These are phyloP conservation scores for Lycaena phlaeas DNA, from an alignment of 2,888 invertebrate genomes.

Conservation along the genomic window DNA sequence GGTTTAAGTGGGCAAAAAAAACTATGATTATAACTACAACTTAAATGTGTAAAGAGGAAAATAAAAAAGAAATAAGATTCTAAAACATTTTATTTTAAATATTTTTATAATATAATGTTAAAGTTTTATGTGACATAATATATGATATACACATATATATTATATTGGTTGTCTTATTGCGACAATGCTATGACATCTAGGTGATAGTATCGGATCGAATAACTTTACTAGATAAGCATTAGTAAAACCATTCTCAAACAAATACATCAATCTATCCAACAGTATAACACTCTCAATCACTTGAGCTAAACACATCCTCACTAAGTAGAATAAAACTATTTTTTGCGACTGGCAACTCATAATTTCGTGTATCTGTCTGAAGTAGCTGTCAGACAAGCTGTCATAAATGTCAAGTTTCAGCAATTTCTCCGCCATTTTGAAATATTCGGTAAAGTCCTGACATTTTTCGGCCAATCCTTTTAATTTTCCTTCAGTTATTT, in stretches of 20 bases:
- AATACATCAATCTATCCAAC: conserved; percentile 84
- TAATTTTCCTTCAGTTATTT: conserved; percentile 64
- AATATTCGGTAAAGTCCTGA: conserved; percentile 78
- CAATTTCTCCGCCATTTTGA: conserved; percentile 76
- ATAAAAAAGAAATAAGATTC: no score
- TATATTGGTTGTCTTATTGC: conserved; percentile 56
- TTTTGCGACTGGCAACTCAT: conserved; percentile 61
- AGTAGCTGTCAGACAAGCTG: conserved; percentile 36
- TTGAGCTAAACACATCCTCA: conserved; percentile 84
- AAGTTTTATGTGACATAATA: not conserved
- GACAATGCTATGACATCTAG: conserved; percentile 84
- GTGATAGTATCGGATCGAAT: conserved; percentile 89
- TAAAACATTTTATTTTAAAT: no score
- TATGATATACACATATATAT: not conserved
- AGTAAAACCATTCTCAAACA: conserved; percentile 76
- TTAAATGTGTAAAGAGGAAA: no score
- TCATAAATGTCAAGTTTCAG: conserved; percentile 67
- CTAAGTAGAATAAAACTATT: conserved; percentile 82
- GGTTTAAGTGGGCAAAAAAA: no score
- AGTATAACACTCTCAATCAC: conserved; percentile 87
- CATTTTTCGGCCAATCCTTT: conserved; percentile 76
- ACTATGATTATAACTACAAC: no score
- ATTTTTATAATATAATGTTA: no score
- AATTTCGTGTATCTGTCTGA: conserved; percentile 28
- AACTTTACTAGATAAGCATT: conserved; percentile 78